These are phyloP conservation scores for Habrosyne pyritoides DNA, from an alignment of 2,888 invertebrate genomes.

Conservation along the genomic window DNA sequence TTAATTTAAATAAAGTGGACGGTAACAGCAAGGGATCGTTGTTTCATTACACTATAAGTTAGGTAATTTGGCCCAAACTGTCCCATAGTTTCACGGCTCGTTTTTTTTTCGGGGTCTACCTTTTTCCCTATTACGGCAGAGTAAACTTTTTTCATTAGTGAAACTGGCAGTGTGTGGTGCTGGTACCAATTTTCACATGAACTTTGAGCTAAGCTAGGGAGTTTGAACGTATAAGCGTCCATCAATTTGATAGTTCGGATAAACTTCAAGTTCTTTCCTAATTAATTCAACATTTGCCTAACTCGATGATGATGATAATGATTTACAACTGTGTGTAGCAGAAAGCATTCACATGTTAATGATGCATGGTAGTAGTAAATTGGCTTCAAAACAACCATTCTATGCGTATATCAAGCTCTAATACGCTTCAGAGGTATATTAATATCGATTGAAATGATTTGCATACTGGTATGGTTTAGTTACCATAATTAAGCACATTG, in stretches of 20 bases:
- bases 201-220: not conserved
- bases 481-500: not conserved
- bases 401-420: not conserved
- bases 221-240: not conserved
- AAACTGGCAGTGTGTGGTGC: conserved; percentile 3
- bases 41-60: conserved; percentile 8
- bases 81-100: conserved; percentile 5
- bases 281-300: not conserved
- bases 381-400: not conserved
- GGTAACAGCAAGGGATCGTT: conserved; percentile 1
- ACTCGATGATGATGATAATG: not conserved
- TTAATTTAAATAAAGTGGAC: conserved; percentile 21
- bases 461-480: not conserved
- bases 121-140: conserved; percentile 5
- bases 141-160: conserved; percentile 6
- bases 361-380: not conserved
- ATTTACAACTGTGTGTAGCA: not conserved
- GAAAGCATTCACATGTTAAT: not conserved
- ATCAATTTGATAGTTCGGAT: not conserved
- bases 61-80: conserved; percentile 6
- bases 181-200: not conserved
- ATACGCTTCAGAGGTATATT: not conserved
- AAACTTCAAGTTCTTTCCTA: not conserved
- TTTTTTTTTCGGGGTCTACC: conserved; percentile 5
- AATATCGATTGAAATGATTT: not conserved